Evolutionary conservation across 2,113 vertebrate genomes (phyloP), one percentile per base, ranked within the genome.

Genomic region (Tachycineta bicolor): DNA sequence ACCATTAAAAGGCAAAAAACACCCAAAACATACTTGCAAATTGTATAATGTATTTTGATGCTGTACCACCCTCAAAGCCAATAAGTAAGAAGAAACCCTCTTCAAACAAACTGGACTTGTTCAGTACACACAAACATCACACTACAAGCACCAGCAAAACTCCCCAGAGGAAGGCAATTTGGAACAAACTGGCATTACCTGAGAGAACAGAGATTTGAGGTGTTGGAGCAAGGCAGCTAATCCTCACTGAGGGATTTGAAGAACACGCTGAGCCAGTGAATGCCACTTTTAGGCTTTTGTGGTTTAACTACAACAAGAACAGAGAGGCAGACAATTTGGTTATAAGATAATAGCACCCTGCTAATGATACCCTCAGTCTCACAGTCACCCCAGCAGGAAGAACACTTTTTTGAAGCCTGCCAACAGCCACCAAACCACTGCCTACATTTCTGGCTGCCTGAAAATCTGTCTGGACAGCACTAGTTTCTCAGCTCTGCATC

Each of bases 131-230:
- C 23, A 44, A 68, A 62, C 22, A 63, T 9, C 0, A 0, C 26
- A 10, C 23, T 34, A 50, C 37, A 64, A 64, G 22, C n/a, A 49
- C 10, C 43, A 92, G 22, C 17, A 63, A 50, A 85, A 63, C 2
- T 78, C 26, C 46, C 47, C 39, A 65, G 13, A 50, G 31, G 26
- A 41, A 71, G 50, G 34, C 6, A 44, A 43, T 74, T 75, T 7
- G 43, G 56, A 65, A 83, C 34, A 60, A 89, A 84, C 6, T 19
- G 52, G 24, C 86, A 20, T 97, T 97, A 97, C 97, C 96, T 97
- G 97, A 83, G 33, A 97, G 92, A 83, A 95, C 25, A 12, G 94
- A 97, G 63, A 97, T 95, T 39, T 94, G 91, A 79, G 94, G 96
- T 34, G 87, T 96, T 0, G 59, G 94, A 91, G 94, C 76, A 60